These are phyloP conservation scores for Drosophila saltans DNA, from an alignment of 1,140 invertebrate species.

Conservation along the genomic window DNA sequence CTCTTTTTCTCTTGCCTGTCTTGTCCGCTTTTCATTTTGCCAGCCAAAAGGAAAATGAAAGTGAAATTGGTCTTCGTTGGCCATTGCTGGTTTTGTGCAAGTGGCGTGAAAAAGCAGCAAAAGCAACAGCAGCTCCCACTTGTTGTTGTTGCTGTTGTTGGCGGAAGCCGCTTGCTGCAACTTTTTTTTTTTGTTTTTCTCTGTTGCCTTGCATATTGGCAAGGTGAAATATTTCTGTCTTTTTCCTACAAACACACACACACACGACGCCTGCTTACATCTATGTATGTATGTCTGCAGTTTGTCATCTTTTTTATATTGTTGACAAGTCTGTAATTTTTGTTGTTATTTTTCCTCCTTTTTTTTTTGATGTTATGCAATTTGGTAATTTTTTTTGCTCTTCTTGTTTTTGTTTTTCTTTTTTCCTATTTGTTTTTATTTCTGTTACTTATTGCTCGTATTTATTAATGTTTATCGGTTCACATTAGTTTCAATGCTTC, in stretches of 20 bases:
- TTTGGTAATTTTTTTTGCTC: slow-evolving; percentile 24
- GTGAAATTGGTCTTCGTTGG: slow-evolving; percentile 68
- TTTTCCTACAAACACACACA: slow-evolving; percentile 13
- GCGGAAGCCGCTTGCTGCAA: slow-evolving; percentile 70
- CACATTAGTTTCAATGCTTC: slow-evolving; percentile 18
- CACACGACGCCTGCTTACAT: slow-evolving; percentile 13
- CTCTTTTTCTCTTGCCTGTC: slow-evolving; percentile 29
- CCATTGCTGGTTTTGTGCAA: slow-evolving; percentile 71
- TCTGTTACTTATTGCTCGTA: slow-evolving; percentile 38
- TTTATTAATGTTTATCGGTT: slow-evolving; percentile 44
- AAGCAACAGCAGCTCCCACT: slow-evolving; percentile 48
- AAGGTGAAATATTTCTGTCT: slow-evolving; percentile 66
- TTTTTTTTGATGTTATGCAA: slow-evolving; percentile 54
- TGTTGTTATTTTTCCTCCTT: slow-evolving; percentile 33
- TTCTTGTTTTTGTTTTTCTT: slow-evolving; percentile 9
- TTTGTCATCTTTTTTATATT: slow-evolving; percentile 58
- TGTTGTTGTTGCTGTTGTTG: slow-evolving; percentile 63
- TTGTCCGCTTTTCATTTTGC: slow-evolving; percentile 59
- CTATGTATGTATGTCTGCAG: slow-evolving; percentile 32
- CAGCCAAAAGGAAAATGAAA: slow-evolving; percentile 74
- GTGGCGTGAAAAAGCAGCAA: slow-evolving; percentile 63
- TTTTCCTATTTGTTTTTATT: slow-evolving; percentile 4
- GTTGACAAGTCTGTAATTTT: slow-evolving; percentile 50
- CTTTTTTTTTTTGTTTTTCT: slow-evolving; percentile 57
- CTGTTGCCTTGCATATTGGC: slow-evolving; percentile 52